Percentiles rank a stretch among this genome's conserved stretches.
phyloP scores from a whole-genome alignment of 1,140 invertebrate species.

The Trichomalopsis sarcophagae region DNA sequence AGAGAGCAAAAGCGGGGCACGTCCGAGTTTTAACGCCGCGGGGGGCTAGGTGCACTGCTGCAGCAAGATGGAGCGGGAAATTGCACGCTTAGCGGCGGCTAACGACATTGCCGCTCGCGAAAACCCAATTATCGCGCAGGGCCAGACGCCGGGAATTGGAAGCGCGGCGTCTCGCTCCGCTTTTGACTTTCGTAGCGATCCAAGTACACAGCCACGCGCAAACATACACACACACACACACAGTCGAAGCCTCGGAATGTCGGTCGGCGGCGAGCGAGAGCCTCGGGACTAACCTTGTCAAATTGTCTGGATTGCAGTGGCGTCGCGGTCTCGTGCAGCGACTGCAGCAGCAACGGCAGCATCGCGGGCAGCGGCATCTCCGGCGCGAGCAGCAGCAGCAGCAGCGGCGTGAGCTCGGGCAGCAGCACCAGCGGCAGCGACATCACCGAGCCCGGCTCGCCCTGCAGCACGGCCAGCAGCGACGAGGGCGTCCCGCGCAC shows the following conservation, averaged over 20 bases:
- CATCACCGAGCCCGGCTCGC: constrained; percentile 87
- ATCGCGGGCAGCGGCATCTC: constrained; percentile 84
- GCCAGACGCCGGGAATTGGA: constrained; percentile 54
- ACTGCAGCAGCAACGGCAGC: constrained; percentile 79
- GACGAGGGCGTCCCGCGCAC: constrained; percentile 68
- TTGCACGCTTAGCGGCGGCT: constrained; percentile 55
- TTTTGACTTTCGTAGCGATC: no score
- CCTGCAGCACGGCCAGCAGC: constrained; percentile 80
- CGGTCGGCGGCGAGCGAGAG: no score
- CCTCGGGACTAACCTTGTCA: no score
- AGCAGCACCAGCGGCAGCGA: constrained; percentile 82
- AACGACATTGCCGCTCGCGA: constrained; percentile 53
- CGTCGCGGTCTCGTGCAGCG: constrained; percentile 81
- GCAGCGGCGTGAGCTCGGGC: constrained; percentile 80
- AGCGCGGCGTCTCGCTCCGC: neutral
- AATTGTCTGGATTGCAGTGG: constrained; percentile 75
- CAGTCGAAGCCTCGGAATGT: no score
- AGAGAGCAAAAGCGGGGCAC: neutral
- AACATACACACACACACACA: no score
- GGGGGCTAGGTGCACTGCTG: constrained; percentile 49
- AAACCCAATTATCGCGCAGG: constrained; percentile 56
- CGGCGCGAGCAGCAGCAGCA: constrained; percentile 74
- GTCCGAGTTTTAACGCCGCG: constrained; percentile 38
- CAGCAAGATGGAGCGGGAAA: constrained; percentile 53
- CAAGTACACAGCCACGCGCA: no score